These are phyloP conservation scores for Yoshiicerus persimilis DNA, from an alignment of 1,140 invertebrate species.

Conservation along the genomic window DNA sequence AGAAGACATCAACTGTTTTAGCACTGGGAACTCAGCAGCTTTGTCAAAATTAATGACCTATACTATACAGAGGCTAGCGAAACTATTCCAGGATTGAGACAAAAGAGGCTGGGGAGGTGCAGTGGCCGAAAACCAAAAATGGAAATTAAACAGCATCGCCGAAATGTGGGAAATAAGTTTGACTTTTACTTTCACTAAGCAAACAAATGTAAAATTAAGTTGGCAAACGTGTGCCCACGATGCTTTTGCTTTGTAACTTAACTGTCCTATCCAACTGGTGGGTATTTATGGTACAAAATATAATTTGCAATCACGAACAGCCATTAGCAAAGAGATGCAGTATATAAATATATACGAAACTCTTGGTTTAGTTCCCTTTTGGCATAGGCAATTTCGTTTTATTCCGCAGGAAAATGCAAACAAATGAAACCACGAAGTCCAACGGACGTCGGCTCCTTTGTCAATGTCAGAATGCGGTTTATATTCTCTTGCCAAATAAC, in stretches of 20 bases:
- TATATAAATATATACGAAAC: background rate
- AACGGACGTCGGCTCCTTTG: background rate
- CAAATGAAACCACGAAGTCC: background rate
- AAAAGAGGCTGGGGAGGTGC: background rate
- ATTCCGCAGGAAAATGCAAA: background rate
- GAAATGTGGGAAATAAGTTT: background rate
- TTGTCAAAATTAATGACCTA: background rate
- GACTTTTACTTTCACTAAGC: background rate
- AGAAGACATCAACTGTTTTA: background rate
- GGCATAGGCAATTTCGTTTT: background rate
- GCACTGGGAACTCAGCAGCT: background rate
- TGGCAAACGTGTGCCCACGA: background rate
- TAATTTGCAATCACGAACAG: background rate
- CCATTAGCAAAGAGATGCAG: background rate
- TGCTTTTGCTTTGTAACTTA: no score
- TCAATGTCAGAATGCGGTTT: background rate
- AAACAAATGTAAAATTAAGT: background rate
- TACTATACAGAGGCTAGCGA: background rate
- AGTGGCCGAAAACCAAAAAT: background rate
- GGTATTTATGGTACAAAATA: background rate
- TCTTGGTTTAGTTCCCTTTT: background rate
- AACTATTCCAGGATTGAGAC: background rate
- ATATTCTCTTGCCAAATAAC: background rate
- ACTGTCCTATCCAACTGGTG: no score
- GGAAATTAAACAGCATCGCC: background rate